Conservation (phyloP, 2,888 invertebrate species). For the Eumerus sabulonum region DNA sequence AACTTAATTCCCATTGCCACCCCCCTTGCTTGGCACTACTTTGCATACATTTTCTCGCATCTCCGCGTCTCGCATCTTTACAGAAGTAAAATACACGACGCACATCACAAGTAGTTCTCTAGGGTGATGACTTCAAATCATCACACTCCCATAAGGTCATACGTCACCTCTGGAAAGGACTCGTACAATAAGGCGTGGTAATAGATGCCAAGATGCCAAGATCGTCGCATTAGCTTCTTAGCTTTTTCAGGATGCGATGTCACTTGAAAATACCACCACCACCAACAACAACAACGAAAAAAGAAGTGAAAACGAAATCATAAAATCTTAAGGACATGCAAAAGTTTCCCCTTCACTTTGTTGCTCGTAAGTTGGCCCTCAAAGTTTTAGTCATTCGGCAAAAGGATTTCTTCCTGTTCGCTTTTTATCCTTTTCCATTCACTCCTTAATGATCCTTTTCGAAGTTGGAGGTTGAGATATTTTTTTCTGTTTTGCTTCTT, state of each 20-base stretch:
- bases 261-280: slow-evolving; percentile 33
- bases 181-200: too few relatives aligned
- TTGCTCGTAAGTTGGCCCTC: too few relatives aligned
- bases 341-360: slow-evolving; percentile 21
- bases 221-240: slow-evolving; percentile 65
- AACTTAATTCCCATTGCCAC: slow-evolving; percentile 37
- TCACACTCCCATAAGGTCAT: slow-evolving; percentile 7
- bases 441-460: slow-evolving; percentile 64
- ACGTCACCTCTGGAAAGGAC: slow-evolving; percentile 12
- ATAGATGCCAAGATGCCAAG: too few relatives aligned
- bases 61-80: not conserved
- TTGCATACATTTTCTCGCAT: slow-evolving; percentile 28
- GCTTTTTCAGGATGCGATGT: slow-evolving; percentile 58
- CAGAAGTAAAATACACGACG: slow-evolving; percentile 2
- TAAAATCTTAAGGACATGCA: slow-evolving; percentile 63
- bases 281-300: not conserved
- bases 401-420: slow-evolving; percentile 48
- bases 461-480: slow-evolving; percentile 2
- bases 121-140: slow-evolving; percentile 44
- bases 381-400: not conserved
- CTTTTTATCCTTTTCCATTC: slow-evolving; percentile 63
- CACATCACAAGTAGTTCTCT: slow-evolving; percentile 51
- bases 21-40: slow-evolving; percentile 40
- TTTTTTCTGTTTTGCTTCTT: slow-evolving; percentile 25
- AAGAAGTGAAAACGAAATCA: slow-evolving; percentile 51